A percentile compares a stretch with the other conserved stretches of the same genome.
Evolutionary conservation across 2,797 vertebrate species (phyloP).

Genomic region (Zalophus californianus): DNA sequence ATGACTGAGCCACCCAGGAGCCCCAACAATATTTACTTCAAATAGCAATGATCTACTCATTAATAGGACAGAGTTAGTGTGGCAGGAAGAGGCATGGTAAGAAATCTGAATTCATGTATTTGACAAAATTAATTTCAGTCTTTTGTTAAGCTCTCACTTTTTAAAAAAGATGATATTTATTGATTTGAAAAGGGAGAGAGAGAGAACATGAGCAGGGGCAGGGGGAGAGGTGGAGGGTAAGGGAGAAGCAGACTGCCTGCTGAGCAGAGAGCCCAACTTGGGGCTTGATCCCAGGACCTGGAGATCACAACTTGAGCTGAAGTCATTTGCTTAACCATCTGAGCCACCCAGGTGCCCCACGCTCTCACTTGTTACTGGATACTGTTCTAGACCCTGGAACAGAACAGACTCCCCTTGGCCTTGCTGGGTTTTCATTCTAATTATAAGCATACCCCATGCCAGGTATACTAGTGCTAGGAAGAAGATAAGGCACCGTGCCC

Average conservation of each 20-base stretch:
- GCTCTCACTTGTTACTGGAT: rapidly evolving
- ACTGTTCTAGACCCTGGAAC: not conserved
- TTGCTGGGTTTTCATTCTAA: not conserved
- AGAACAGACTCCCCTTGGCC: no score
- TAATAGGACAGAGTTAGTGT: not conserved
- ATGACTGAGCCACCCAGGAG: no score
- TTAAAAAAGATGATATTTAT: no score
- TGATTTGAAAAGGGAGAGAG: no score
- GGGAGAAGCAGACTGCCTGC: no score
- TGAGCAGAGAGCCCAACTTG: no score
- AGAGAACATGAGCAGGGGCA: no score
- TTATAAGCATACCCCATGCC: rapidly evolving
- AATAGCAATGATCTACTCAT: not conserved
- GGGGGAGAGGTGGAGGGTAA: no score
- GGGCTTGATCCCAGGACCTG: no score
- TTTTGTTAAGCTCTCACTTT: not conserved
- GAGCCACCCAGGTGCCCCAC: no score
- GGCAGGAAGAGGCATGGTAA: not conserved
- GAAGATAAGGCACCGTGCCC: not conserved
- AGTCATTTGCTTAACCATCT: no score
- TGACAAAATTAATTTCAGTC: not conserved
- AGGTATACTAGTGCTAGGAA: not conserved
- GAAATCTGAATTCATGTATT: not conserved
- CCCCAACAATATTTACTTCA: not conserved
- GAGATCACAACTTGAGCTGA: no score